phyloP scores from a whole-genome alignment of 2,113 vertebrate genomes.

The Egretta garzetta region DNA sequence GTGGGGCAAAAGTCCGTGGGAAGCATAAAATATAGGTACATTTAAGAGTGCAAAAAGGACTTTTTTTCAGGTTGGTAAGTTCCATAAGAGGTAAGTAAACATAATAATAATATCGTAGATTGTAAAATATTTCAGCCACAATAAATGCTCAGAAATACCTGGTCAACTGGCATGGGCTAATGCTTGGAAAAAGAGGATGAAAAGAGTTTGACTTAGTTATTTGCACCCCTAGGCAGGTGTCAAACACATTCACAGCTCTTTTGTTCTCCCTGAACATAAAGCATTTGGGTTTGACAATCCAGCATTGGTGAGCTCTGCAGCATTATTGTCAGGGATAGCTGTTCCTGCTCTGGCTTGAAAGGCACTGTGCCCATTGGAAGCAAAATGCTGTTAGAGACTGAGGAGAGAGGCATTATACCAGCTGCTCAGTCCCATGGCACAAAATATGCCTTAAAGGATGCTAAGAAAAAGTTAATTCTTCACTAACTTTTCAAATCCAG shows the following conservation, averaged over 20 bases:
- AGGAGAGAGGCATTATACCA: not conserved
- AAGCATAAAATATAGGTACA: not conserved
- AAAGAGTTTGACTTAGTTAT: not conserved
- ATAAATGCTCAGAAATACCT: not conserved
- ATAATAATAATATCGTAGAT: not conserved
- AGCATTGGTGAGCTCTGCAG: not conserved
- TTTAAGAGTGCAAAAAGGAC: not conserved
- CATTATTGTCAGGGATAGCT: not conserved
- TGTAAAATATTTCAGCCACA: not conserved
- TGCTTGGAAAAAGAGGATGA: not conserved
- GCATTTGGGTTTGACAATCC: not conserved
- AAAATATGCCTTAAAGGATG: not conserved
- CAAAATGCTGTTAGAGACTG: not conserved
- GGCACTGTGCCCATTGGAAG: not conserved
- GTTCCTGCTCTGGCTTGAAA: not conserved
- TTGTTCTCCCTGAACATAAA: not conserved
- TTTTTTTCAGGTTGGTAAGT: not conserved
- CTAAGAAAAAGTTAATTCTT: not conserved
- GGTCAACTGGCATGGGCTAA: not conserved
- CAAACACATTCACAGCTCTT: not conserved
- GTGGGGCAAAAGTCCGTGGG: fast-evolving
- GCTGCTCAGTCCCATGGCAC: not conserved
- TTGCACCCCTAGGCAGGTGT: not conserved
- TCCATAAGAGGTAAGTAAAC: not conserved
- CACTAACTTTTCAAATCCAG: not conserved